Evolutionary conservation across 2,888 invertebrate genomes (phyloP), one percentile per base, ranked within the genome.

Genomic region (Acrobasis consociella): DNA sequence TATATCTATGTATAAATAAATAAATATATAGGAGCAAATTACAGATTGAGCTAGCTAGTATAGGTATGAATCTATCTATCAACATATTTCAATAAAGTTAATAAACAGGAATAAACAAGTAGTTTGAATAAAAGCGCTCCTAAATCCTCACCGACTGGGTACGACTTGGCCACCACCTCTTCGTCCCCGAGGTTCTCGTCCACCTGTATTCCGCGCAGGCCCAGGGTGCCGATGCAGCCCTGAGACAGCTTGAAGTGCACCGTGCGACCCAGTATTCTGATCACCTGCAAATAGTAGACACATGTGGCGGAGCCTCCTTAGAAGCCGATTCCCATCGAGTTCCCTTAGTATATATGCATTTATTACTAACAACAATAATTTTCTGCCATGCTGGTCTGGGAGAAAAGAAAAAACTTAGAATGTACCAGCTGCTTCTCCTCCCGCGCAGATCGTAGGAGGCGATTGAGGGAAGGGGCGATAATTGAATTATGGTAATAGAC

Each of bases 121-220:
- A 22, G 3, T 22, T 22, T 22, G 22, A 3, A 22, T 22, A 22
- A 22, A 22, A 22, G 3, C 22, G 22, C 22, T 22, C n/a, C n/a
- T n/a, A 2, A 22, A 31, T 8, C 8, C 78, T 78, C 70, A 81
- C 93, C 94, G 16, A 89, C 70, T 0, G 92, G 89, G 69, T 93
- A 93, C 49, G 92, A 87, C 69, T 88, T 83, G 64, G 81, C 79
- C 71, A 95, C 72, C 42, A 92, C 74, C 66, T 92, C 75, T 64
- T 91, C 89, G 15, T 93, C 86, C 16, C 82, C 77, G 0, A 89
- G 72, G 22, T 91, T 83, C 63, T 88, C 87, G 55, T 87, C 74
- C 7, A 86, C 76, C 39, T 80, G 81, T 13, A 91, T 74, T 16
- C 87, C 74, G 71, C 82, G 77, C 2, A 89, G 68, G 61, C 85